Percentiles rank a stretch among this genome's conserved stretches.
Conservation (phyloP, 2,797 vertebrate species). For the Manis pentadactyla region DNA sequence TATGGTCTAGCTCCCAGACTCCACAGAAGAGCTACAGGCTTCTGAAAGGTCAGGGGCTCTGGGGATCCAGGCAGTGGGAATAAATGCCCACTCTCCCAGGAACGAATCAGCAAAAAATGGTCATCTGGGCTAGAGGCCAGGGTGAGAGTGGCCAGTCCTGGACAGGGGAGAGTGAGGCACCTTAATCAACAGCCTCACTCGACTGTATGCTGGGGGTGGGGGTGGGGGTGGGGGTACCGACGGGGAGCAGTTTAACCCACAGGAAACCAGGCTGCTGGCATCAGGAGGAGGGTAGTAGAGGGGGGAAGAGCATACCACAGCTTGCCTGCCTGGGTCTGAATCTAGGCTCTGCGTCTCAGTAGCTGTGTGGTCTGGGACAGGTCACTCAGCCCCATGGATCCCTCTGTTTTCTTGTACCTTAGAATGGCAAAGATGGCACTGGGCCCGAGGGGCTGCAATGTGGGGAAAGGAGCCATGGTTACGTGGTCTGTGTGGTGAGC, state of each 20-base stretch:
- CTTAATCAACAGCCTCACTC: not conserved
- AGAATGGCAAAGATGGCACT: not conserved
- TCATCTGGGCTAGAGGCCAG: not conserved
- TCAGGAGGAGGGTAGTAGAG: not conserved
- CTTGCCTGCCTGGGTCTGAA: not conserved
- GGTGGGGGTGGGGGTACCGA: no score
- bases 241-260: not conserved
- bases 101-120: no score
- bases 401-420: not conserved
- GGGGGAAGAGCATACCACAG: fast-evolving
- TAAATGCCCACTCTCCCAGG: not conserved
- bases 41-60: not conserved
- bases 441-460: not conserved
- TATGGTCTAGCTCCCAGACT: not conserved
- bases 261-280: not conserved
- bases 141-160: not conserved
- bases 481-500: not conserved
- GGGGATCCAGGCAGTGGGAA: not conserved
- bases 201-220: not conserved
- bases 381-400: not conserved
- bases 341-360: not conserved
- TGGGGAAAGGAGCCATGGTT: not conserved
- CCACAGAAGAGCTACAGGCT: not conserved
- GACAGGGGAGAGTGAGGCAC: not conserved
- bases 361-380: no score